Evolutionary conservation across 2,888 invertebrate genomes (phyloP).

Genomic region (Eurytoma californica): DNA sequence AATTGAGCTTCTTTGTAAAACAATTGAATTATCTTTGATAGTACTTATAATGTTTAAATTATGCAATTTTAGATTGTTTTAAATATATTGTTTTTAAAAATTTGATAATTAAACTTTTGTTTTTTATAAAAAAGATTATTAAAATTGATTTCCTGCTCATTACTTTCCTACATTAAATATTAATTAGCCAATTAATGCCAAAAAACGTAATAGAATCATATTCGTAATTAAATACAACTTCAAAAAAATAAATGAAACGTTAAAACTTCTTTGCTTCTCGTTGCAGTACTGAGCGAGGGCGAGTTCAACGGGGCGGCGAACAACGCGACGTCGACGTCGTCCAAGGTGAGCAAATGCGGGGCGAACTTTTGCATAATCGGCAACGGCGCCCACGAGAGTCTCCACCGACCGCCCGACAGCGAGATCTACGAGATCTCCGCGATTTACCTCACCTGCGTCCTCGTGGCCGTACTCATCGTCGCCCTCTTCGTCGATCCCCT

Average conservation of each 20-base stretch:
- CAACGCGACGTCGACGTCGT: slow-evolving; percentile 69
- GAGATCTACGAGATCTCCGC: slow-evolving; percentile 93
- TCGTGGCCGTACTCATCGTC: slow-evolving; percentile 90
- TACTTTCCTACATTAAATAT: too few relatives aligned
- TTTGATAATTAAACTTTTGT: too few relatives aligned
- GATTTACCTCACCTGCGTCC: slow-evolving; percentile 91
- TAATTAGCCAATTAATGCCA: too few relatives aligned
- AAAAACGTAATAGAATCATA: too few relatives aligned
- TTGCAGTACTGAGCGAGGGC: slow-evolving; percentile 85
- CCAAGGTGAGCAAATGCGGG: slow-evolving; percentile 81
- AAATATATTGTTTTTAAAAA: too few relatives aligned
- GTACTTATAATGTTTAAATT: too few relatives aligned
- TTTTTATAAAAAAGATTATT: too few relatives aligned
- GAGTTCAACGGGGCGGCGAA: slow-evolving; percentile 78
- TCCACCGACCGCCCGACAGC: slow-evolving; percentile 87
- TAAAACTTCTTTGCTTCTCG: not conserved
- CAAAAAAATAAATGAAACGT: not conserved
- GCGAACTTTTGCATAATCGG: slow-evolving; percentile 89
- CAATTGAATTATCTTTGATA: too few relatives aligned
- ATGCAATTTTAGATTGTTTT: too few relatives aligned
- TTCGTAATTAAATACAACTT: too few relatives aligned
- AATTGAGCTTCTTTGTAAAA: too few relatives aligned
- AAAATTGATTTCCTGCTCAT: too few relatives aligned
- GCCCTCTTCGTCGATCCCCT: slow-evolving; percentile 93
- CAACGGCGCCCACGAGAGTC: slow-evolving; percentile 83